phyloP scores from a whole-genome alignment of 1,140 invertebrate genomes.

The Centruroides vittatus region DNA sequence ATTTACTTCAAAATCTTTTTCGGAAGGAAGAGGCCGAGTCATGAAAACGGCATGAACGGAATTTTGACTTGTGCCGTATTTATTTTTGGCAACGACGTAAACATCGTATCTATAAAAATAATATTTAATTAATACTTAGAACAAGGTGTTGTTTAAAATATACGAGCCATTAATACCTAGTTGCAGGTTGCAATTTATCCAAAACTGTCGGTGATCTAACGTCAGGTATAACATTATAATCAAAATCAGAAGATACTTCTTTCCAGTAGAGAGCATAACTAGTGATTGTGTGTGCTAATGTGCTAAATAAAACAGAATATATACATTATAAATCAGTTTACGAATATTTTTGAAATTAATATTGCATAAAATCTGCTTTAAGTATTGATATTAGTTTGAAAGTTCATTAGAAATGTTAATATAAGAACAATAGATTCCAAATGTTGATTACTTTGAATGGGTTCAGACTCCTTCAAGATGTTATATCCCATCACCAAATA shows the following conservation, averaged over 20 bases:
- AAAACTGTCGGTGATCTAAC: constrained; percentile 49
- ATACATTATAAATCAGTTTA: not conserved
- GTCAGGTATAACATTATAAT: constrained; percentile 21
- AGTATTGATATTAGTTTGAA: not conserved
- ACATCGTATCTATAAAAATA: constrained; percentile 48
- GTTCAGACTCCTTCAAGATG: not conserved
- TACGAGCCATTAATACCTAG: constrained; percentile 21
- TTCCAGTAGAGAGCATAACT: constrained; percentile 52
- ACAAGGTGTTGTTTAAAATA: too few species aligned
- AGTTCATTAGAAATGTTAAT: not conserved
- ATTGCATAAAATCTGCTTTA: not conserved
- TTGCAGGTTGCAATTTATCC: constrained; percentile 51
- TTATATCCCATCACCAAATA: too few species aligned
- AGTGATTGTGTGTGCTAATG: constrained; percentile 49
- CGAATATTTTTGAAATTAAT: not conserved
- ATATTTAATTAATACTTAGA: too few species aligned
- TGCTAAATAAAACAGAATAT: not conserved
- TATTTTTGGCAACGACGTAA: constrained; percentile 62
- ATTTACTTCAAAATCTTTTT: constrained; percentile 15
- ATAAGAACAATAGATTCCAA: not conserved
- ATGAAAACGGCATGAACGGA: constrained; percentile 57
- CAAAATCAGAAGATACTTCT: constrained; percentile 29
- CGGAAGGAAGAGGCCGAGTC: constrained; percentile 24
- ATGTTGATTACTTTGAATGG: not conserved
- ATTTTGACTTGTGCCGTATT: constrained; percentile 54